A percentile compares a stretch with the other conserved stretches of the same genome.
Evolutionary conservation across 2,113 vertebrate genomes (phyloP).

Genomic region (Vicugna pacos): DNA sequence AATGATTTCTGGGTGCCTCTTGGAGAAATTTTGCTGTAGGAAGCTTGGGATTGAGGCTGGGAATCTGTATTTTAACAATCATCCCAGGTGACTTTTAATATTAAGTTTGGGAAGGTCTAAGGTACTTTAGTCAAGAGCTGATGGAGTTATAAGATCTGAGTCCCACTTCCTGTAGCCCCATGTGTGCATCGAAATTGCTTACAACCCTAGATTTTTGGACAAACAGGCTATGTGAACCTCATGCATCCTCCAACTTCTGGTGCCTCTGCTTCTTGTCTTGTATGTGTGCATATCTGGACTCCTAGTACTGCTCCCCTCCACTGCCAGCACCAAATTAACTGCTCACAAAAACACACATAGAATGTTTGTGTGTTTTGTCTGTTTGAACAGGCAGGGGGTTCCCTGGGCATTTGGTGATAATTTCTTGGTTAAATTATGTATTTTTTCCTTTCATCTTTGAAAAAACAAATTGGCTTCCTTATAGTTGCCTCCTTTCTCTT

Average conservation of each 20-base stretch:
- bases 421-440: constrained; percentile 83
- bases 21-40: background rate
- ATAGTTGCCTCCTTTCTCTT: constrained; percentile 56
- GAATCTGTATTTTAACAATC: background rate
- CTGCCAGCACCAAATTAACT: background rate
- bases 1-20: background rate
- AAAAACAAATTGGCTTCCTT: constrained; percentile 82
- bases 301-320: background rate
- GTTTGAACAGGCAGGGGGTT: constrained; percentile 65
- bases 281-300: background rate
- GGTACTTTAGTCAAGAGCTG: background rate
- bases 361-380: constrained; percentile 63
- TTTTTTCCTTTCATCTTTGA: constrained; percentile 72
- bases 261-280: background rate
- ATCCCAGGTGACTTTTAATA: background rate
- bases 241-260: fast-evolving
- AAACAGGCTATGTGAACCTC: background rate
- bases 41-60: background rate
- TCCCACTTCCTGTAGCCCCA: background rate
- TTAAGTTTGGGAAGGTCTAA: background rate
- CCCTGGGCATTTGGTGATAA: constrained; percentile 82
- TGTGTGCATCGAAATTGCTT: fast-evolving
- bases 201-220: too few relatives aligned
- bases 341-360: background rate
- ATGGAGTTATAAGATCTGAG: background rate